Base-by-base conservation (phyloP, 2,797 vertebrate species). In the Erethizon dorsatum region DNA sequence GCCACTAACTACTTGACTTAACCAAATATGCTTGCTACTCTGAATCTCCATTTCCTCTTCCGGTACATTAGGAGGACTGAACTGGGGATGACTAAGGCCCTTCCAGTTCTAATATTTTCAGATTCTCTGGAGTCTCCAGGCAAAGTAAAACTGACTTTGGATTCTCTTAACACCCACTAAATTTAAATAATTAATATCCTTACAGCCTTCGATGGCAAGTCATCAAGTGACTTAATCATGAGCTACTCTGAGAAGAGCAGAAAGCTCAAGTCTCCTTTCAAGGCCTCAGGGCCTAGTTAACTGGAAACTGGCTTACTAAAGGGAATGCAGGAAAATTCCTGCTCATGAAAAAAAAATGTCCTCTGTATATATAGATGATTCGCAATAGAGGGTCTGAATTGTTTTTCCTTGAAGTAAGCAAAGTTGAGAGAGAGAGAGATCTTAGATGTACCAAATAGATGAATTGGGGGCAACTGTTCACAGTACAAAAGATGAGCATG, bases 131-230 rank as follows among this genome's bases (percentile, higher is more conserved):
- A 96, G 97, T 98, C 98, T 98, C 98, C 96, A 98, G 98, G 98
- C 98, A 98, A 98, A 98, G 95, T 94, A 98, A 97, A 98, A 97
- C 97, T 80, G 52, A 98, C 97, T 96, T 95, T 85, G 45, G 95
- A 98, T 95, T 98, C 97, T 98, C 97, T 98, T 97, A 98, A 98
- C 97, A 98, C 97, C 98, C 97, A 98, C 98, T 98, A 97, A 97
- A 98, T 97, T 92, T 98, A 97, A 99, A 99, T 98, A 98, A 99
- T 98, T 98, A 98, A 99, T 98, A 85, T 94, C 96, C 95, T 97
- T 96, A 96, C 92, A 94, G 90, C 97, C 97, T 98, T 97, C 90
- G 92, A 97, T 52, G 97, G 98, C 97, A 97, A 98, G 94, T 98
- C 97, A 98, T 97, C 98, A 97, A 98, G 97, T 98, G 96, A 97